Evolutionary conservation across 2,797 vertebrate species (phyloP).

Genomic region (Margarornis squamiger): DNA sequence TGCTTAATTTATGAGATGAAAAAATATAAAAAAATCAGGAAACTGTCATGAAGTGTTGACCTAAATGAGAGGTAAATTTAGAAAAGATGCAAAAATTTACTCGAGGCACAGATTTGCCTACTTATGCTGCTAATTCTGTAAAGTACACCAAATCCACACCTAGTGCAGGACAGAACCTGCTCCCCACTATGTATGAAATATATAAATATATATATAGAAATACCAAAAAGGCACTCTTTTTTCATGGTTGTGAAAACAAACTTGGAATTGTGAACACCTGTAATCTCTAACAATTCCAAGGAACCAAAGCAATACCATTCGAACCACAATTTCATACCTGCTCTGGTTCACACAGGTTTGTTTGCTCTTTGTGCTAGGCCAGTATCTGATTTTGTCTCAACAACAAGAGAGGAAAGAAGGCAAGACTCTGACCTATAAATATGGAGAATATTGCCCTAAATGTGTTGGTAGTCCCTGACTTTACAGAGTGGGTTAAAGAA

Average conservation of each 20-base stretch:
- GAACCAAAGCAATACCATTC: neutral
- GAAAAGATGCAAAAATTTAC: neutral
- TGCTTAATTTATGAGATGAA: neutral
- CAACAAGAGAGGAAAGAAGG: neutral
- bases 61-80: neutral
- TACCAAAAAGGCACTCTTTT: neutral
- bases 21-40: neutral
- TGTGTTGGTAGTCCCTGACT: neutral
- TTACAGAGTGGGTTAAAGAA: neutral
- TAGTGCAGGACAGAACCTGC: neutral
- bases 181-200: neutral
- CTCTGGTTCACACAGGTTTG: neutral
- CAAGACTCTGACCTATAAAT: neutral
- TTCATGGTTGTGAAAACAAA: neutral
- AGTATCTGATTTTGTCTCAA: neutral
- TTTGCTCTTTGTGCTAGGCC: neutral
- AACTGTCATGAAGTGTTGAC: accelerated
- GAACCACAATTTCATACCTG: neutral
- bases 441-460: neutral
- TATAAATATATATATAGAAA: neutral
- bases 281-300: neutral
- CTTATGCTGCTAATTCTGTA: neutral
- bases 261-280: neutral
- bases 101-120: neutral
- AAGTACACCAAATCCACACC: neutral